phyloP scores from a whole-genome alignment of 2,888 invertebrate genomes.

The Aporophyla nigra region DNA sequence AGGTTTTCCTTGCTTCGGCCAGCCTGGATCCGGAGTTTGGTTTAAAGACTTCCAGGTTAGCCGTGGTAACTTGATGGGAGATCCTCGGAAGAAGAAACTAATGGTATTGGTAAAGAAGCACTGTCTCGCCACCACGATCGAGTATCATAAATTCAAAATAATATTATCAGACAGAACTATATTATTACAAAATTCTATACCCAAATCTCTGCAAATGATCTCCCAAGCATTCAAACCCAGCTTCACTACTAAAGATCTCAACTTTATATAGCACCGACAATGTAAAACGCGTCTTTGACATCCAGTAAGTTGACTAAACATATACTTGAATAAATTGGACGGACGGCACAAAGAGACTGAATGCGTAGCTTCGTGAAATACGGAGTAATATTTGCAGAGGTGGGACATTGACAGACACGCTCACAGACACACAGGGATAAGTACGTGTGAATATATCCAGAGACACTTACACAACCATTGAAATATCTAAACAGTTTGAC shows the following conservation, averaged over 20 bases:
- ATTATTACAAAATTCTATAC: conserved; percentile 3
- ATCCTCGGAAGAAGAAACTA: too few relatives aligned
- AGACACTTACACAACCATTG: conserved; percentile 30
- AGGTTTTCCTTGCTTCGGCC: too few relatives aligned
- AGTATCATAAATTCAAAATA: background rate
- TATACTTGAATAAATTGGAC: conserved; percentile 65
- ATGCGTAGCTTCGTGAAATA: conserved; percentile 44
- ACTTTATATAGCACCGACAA: conserved; percentile 46
- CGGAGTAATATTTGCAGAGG: conserved; percentile 59
- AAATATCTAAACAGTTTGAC: conserved; percentile 38
- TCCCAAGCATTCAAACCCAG: conserved; percentile 35
- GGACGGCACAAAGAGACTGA: conserved; percentile 54
- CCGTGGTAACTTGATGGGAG: too few relatives aligned
- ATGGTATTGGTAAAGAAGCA: too few relatives aligned
- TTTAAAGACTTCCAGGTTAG: too few relatives aligned
- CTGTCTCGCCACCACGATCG: background rate
- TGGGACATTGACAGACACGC: conserved; percentile 42
- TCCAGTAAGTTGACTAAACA: conserved; percentile 51
- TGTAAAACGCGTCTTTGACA: conserved; percentile 57
- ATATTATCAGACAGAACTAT: background rate
- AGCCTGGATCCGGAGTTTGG: too few relatives aligned
- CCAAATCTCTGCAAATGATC: conserved; percentile 23
- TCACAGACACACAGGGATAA: conserved; percentile 13
- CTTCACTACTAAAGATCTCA: conserved; percentile 44
- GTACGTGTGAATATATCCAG: conserved; percentile 40